Evolutionary conservation across 2,888 invertebrate genomes (phyloP), one percentile per base, ranked within the genome.

Genomic region (Helicoverpa assulta): DNA sequence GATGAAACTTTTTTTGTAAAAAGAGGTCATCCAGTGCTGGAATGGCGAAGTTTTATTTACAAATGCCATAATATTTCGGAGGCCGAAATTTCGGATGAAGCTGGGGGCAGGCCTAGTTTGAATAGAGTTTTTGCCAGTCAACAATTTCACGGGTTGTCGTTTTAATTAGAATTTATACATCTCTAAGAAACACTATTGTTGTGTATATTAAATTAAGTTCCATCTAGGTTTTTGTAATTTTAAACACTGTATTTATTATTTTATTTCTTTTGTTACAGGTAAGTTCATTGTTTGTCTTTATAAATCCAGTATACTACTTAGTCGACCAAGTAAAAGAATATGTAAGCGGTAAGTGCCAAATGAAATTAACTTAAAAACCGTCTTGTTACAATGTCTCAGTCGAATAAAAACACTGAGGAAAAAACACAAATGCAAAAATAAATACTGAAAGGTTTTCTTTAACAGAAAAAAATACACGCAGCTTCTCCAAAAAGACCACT

Each of bases 211-310:
- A 12, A 37, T 37, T 37, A 37, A 37, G 37, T 10, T 37, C 37
- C 3, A 37, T 37, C 26, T 26, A 43, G 5, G 2, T 50, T 5
- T 14, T n/a, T 29, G 16, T 51, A 14, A 19, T 33, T 26, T 43
- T 14, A 10, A 55, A 59, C 43, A 43, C 37, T 67, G 37, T 52
- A 56, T 58, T 65, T 54, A 68, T 69, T 57, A 40, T 62, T 67
- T 72, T 69, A 40, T 72, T 61, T 67, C 0, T n/a, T 54, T 82
- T 80, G 80, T 82, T 82, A 21, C 81, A 82, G 81, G 81, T 82
- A 82, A 78, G 81, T 40, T 62, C 16, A 47, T 6, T 21, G 5
- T 0, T 10, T 40, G 4, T 3, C 14, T 2, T 40, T 40, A 40
- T 14, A 4, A 40, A 14, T 40, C 12, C 14, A 14, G 14, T 0